phyloP scores from a whole-genome alignment of 2,797 vertebrate species.

The Darevskia mixta region DNA sequence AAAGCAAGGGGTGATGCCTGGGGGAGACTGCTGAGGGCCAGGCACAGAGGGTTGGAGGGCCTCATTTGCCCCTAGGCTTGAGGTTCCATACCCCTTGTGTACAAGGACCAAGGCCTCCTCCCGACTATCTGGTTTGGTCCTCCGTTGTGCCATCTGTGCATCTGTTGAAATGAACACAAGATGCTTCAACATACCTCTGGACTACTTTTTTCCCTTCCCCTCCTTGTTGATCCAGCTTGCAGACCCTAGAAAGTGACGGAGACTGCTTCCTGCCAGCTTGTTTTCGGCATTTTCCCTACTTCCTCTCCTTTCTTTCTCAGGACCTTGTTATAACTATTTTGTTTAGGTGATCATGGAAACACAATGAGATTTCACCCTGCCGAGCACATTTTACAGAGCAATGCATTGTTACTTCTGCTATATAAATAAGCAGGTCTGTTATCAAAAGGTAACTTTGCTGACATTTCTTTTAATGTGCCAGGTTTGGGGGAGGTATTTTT shows the following conservation, averaged over 20 bases:
- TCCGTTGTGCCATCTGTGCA: background rate
- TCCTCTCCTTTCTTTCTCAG: slow-evolving; percentile 37
- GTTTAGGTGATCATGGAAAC: slow-evolving; percentile 38
- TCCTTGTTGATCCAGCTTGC: slow-evolving; percentile 29
- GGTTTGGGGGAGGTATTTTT: background rate
- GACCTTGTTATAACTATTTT: slow-evolving; percentile 37
- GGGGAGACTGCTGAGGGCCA: too few species aligned
- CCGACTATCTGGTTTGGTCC: background rate
- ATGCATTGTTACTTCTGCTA: background rate
- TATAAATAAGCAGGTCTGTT: slow-evolving; percentile 23
- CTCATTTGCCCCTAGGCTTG: too few species aligned
- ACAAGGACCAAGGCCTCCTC: background rate
- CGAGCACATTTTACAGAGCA: background rate
- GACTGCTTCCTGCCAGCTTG: slow-evolving; percentile 31
- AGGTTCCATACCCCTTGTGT: too few species aligned
- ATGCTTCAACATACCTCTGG: background rate
- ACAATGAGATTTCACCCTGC: slow-evolving; percentile 16
- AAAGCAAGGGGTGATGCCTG: too few species aligned
- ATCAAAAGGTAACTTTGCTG: slow-evolving; percentile 27
- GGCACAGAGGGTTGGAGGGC: too few species aligned
- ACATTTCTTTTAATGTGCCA: background rate
- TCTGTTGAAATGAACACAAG: background rate
- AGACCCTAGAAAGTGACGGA: background rate
- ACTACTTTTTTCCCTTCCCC: background rate
- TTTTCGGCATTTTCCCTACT: slow-evolving; percentile 18